These are phyloP conservation scores for Liodrosophila aerea DNA, from an alignment of 2,888 invertebrate species.

Conservation along the genomic window DNA sequence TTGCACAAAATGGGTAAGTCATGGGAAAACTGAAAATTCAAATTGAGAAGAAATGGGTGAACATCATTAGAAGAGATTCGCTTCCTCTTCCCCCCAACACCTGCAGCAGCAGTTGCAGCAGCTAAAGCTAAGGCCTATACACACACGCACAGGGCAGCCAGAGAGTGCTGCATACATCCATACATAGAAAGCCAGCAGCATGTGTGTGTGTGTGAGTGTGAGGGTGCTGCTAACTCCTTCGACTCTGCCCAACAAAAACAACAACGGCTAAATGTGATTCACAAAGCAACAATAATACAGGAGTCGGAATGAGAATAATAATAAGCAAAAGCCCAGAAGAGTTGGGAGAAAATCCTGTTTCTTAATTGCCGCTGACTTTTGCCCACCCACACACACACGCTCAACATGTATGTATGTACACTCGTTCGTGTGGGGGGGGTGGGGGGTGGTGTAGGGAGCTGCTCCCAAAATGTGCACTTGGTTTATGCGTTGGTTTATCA, in stretches of 20 bases:
- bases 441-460: no score
- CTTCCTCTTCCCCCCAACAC: slow-evolving; percentile 33
- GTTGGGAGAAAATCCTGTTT: no score
- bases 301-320: background rate
- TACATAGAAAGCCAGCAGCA: background rate
- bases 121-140: slow-evolving; percentile 5
- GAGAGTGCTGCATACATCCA: no score
- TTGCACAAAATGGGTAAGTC: slow-evolving; percentile 71
- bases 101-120: slow-evolving; percentile 24
- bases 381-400: slow-evolving; percentile 25
- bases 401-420: background rate
- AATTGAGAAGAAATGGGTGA: background rate
- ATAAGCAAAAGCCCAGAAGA: slow-evolving; percentile 10
- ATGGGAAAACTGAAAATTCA: background rate
- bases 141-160: slow-evolving; percentile 3
- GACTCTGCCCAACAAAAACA: slow-evolving; percentile 15
- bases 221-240: slow-evolving; percentile 19
- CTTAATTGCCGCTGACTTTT: slow-evolving; percentile 26
- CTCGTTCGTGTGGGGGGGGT: background rate
- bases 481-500: slow-evolving; percentile 66
- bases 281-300: no score
- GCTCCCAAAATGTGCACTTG: slow-evolving; percentile 51
- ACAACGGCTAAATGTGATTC: slow-evolving; percentile 26
- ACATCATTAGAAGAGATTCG: background rate
- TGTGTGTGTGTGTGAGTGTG: slow-evolving; percentile 9